Percentiles rank a stretch among this genome's conserved stretches.
These are phyloP conservation scores for Oryzias melastigma DNA, from an alignment of 2,113 vertebrate genomes.

Conservation along the genomic window DNA sequence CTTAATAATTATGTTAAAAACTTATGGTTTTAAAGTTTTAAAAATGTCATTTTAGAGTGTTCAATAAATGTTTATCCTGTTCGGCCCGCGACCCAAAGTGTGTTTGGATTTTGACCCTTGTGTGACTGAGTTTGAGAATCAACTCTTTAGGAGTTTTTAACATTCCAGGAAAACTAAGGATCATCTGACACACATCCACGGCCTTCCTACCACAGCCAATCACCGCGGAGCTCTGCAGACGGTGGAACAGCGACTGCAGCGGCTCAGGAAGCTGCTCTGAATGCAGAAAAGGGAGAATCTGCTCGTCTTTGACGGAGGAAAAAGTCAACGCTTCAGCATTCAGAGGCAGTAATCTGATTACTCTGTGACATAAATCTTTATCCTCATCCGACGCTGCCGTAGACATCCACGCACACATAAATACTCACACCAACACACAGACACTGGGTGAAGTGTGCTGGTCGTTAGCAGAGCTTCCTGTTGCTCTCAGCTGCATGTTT, in stretches of 20 bases:
- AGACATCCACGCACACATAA: conserved; percentile 22
- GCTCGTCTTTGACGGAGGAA: conserved; percentile 53
- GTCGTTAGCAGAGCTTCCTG: no score
- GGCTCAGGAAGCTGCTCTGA: conserved; percentile 35
- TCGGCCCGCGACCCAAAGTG: no score
- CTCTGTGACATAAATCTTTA: conserved; percentile 57
- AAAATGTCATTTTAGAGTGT: no score
- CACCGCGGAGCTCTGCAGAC: conserved; percentile 27
- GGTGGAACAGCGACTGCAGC: conserved; percentile 42
- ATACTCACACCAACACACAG: conserved; percentile 7
- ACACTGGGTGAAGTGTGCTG: no score
- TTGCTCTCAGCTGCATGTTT: no score
- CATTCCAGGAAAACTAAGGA: no score
- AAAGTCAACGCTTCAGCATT: conserved; percentile 56
- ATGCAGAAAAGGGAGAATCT: conserved; percentile 45
- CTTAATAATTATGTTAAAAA: no score
- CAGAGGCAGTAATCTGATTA: conserved; percentile 57
- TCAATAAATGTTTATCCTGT: no score
- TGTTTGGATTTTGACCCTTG: no score
- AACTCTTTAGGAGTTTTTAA: no score
- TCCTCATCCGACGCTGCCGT: conserved; percentile 57
- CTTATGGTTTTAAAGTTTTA: no score
- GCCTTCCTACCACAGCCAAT: conserved; percentile 29
- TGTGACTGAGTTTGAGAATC: neutral
- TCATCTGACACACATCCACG: neutral